Conservation (phyloP, 2,888 invertebrate species). For the Ashinkailepas kermadecensis region DNA sequence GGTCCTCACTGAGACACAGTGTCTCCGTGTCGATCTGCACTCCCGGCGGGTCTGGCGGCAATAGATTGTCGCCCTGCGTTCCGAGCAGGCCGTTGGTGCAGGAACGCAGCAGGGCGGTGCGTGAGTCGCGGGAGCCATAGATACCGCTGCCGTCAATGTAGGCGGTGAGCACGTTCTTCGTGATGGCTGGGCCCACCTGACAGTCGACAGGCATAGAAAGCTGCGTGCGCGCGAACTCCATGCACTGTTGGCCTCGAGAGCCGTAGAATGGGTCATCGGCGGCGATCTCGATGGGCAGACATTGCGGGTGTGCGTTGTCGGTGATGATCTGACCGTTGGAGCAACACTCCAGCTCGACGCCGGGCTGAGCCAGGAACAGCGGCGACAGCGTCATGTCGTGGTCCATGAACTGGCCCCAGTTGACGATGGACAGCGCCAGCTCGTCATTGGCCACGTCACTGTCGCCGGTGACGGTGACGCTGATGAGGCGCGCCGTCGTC, state of each 20-base stretch:
- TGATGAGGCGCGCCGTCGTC: not conserved
- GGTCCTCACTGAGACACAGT: too few species aligned
- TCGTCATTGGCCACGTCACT: not conserved
- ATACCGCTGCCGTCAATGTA: not conserved
- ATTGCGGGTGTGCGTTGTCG: not conserved
- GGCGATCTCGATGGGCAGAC: not conserved
- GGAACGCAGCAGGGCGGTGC: not conserved
- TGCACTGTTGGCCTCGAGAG: not conserved
- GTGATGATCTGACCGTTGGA: not conserved
- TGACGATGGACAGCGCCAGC: not conserved
- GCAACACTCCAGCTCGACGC: not conserved
- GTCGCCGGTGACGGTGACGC: not conserved
- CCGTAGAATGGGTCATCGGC: not conserved
- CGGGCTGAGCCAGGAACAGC: slow-evolving; percentile 33
- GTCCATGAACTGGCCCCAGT: slow-evolving; percentile 33
- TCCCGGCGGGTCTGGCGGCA: not conserved
- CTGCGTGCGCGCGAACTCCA: not conserved
- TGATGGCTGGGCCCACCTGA: not conserved
- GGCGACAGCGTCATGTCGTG: slow-evolving; percentile 37
- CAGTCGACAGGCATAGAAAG: not conserved
- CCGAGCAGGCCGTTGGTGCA: not conserved
- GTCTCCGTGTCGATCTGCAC: not conserved
- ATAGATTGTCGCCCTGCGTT: not conserved
- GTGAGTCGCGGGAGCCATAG: not conserved
- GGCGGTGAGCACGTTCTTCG: not conserved